phyloP scores from a whole-genome alignment of 23 tunicate genomes.

The Clavelina lepadiformis region DNA sequence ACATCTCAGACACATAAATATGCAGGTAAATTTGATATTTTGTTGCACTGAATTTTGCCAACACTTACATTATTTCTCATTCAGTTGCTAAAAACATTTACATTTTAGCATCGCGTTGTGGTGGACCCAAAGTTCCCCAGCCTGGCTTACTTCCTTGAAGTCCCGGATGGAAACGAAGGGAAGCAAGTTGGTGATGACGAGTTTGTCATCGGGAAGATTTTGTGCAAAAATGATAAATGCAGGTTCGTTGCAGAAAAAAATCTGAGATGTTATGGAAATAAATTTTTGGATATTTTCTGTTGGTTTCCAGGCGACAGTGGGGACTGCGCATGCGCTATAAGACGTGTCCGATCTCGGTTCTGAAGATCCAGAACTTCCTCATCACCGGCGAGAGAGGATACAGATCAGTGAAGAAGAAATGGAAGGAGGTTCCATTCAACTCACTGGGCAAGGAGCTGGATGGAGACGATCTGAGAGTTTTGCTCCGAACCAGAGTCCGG shows the following conservation, averaged over 20 bases:
- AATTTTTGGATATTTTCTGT: no score
- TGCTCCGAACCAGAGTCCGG: no score
- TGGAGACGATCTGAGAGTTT: slow-evolving; percentile 14
- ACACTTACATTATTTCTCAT: background rate
- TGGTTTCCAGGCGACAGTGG: slow-evolving; percentile 17
- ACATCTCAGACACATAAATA: slow-evolving; percentile 40
- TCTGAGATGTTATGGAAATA: no score
- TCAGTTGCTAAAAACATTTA: background rate
- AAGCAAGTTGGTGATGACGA: slow-evolving; percentile 1
- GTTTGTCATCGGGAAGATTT: background rate
- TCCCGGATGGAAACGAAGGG: slow-evolving; percentile 10
- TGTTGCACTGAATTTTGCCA: no score
- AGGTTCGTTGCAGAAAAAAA: slow-evolving; percentile 1
- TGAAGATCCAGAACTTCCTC: slow-evolving; percentile 17
- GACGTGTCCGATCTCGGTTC: slow-evolving; percentile 16
- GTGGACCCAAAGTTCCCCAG: slow-evolving; percentile 23
- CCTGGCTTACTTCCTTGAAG: slow-evolving; percentile 1
- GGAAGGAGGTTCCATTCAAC: slow-evolving; percentile 36
- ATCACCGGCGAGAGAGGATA: slow-evolving; percentile 15
- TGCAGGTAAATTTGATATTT: slow-evolving; percentile 31
- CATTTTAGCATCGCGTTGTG: slow-evolving; percentile 40
- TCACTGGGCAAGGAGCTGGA: slow-evolving; percentile 13
- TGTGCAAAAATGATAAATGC: slow-evolving; percentile 11
- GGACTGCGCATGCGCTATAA: slow-evolving; percentile 30
- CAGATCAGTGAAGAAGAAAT: slow-evolving; percentile 20